Evolutionary conservation across 2,888 invertebrate species (phyloP).

Genomic region (Calliphora vomitoria): DNA sequence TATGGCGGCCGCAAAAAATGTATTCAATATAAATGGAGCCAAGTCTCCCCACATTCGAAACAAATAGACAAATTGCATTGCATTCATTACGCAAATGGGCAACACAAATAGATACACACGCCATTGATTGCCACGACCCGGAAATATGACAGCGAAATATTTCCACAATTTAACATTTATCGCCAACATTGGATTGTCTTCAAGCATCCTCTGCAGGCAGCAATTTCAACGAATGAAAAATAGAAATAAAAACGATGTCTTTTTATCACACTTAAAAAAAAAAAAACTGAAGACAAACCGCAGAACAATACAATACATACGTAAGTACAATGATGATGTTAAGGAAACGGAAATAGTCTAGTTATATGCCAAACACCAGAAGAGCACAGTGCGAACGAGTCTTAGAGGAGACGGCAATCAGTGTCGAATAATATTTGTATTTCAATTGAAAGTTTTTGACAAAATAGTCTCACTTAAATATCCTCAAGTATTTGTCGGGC

Average conservation of each 20-base stretch:
- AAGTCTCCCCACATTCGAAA: slow-evolving; percentile 79
- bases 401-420: slow-evolving; percentile 52
- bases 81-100: slow-evolving; percentile 79
- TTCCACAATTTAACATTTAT: slow-evolving; percentile 81
- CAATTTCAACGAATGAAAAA: slow-evolving; percentile 35
- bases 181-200: slow-evolving; percentile 79
- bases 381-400: slow-evolving; percentile 10
- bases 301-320: slow-evolving; percentile 18
- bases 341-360: slow-evolving; percentile 65
- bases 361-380: neutral
- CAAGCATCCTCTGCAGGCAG: slow-evolving; percentile 75
- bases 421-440: slow-evolving; percentile 58
- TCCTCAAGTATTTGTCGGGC: slow-evolving; percentile 57
- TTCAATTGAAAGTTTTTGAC: slow-evolving; percentile 65
- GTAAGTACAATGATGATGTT: slow-evolving; percentile 31
- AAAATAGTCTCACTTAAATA: slow-evolving; percentile 69
- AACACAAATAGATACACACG: slow-evolving; percentile 78
- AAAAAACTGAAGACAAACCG: slow-evolving; percentile 34
- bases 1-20: slow-evolving; percentile 79
- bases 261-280: slow-evolving; percentile 15
- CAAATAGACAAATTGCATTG: slow-evolving; percentile 80
- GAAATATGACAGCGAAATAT: slow-evolving; percentile 78
- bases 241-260: slow-evolving; percentile 13
- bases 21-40: slow-evolving; percentile 79
- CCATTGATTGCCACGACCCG: slow-evolving; percentile 77